These are phyloP conservation scores for Drosophila melanica DNA, from an alignment of 1,140 invertebrate species.

Conservation along the genomic window DNA sequence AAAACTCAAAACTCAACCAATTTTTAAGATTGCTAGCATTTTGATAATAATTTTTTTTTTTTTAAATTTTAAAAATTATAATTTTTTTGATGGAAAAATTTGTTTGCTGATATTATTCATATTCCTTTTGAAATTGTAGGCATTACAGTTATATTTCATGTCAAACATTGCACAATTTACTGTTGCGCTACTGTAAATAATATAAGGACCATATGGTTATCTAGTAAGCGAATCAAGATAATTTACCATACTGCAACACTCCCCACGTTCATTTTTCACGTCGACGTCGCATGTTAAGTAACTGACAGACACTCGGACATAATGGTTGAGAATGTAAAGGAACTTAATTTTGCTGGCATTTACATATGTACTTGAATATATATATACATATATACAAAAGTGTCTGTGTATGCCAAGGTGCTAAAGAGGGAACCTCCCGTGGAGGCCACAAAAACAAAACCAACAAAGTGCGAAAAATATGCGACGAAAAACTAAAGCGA, in stretches of 20 bases:
- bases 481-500: conserved; percentile 32
- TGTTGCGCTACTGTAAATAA: not conserved
- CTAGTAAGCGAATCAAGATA: conserved; percentile 5
- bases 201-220: conserved; percentile 24
- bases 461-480: conserved; percentile 39
- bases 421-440: conserved; percentile 17
- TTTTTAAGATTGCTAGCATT: too few species aligned
- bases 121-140: not conserved
- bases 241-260: not conserved
- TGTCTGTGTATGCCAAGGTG: conserved; percentile 13
- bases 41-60: too few species aligned
- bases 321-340: conserved; percentile 33
- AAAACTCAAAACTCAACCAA: too few species aligned
- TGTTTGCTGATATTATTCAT: too few species aligned
- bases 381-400: conserved; percentile 1
- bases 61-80: too few species aligned
- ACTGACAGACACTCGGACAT: conserved; percentile 51
- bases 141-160: not conserved
- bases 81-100: too few species aligned
- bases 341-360: conserved; percentile 36
- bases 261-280: conserved; percentile 45
- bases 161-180: not conserved
- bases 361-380: conserved; percentile 8
- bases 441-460: conserved; percentile 17
- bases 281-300: conserved; percentile 48